Conservation (phyloP, 2,113 vertebrate genomes). For the Mixornis gularis region DNA sequence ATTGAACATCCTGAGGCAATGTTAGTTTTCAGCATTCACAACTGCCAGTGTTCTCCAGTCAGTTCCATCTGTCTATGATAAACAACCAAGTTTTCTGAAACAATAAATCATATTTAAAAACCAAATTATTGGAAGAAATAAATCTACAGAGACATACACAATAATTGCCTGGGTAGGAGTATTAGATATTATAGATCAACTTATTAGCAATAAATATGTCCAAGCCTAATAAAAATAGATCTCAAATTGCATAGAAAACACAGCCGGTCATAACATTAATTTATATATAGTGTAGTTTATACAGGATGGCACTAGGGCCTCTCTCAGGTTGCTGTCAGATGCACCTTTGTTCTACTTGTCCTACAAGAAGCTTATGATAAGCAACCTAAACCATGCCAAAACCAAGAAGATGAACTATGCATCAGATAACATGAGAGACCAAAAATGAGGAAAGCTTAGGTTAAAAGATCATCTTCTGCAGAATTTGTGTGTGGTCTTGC, state of each 20-base stretch:
- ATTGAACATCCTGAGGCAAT: neutral
- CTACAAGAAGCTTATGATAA: neutral
- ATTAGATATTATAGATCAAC: neutral
- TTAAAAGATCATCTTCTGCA: neutral
- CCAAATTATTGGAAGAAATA: neutral
- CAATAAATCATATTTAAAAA: neutral
- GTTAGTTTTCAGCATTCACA: neutral
- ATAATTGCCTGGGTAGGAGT: neutral
- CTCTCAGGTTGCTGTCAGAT: neutral
- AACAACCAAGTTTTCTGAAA: neutral
- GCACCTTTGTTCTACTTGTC: neutral
- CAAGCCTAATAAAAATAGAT: neutral
- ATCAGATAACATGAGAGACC: accelerated
- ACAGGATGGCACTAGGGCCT: neutral
- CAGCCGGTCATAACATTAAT: neutral
- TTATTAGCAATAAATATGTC: neutral
- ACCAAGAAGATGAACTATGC: neutral
- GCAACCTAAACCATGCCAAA: neutral
- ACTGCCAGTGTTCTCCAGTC: neutral
- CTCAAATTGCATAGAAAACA: neutral
- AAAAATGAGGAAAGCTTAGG: neutral
- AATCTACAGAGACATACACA: neutral
- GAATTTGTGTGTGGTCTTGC: neutral
- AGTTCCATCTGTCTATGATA: neutral
- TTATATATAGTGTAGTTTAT: neutral